Conservation (phyloP, 2,888 invertebrate species). For the Tolmerus cingulatus region DNA sequence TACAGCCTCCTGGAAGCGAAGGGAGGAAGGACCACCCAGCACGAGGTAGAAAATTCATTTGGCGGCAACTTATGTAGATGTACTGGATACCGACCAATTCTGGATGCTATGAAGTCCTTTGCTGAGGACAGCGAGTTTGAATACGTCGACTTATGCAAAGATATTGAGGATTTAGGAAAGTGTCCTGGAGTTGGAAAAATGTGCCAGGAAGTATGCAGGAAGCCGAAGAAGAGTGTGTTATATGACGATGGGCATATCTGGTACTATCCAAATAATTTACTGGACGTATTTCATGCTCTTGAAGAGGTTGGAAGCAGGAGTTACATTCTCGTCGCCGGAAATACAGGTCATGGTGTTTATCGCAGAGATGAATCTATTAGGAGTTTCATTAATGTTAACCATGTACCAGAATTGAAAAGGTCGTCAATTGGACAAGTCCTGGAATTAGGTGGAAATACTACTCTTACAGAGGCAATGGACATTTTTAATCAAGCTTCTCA, state of each 20-base stretch:
- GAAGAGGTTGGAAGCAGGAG: neutral
- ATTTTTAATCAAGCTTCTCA: slow-evolving; percentile 58
- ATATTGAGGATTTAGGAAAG: slow-evolving; percentile 45
- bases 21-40: slow-evolving; percentile 64
- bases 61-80: slow-evolving; percentile 78
- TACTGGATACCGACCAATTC: slow-evolving; percentile 76
- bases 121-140: slow-evolving; percentile 65
- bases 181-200: slow-evolving; percentile 31
- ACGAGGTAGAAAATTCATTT: slow-evolving; percentile 74
- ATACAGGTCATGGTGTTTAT: slow-evolving; percentile 76
- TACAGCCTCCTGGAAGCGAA: slow-evolving; percentile 65
- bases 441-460: slow-evolving; percentile 60
- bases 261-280: slow-evolving; percentile 35
- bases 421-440: slow-evolving; percentile 59
- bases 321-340: slow-evolving; percentile 66
- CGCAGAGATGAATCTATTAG: slow-evolving; percentile 57
- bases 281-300: slow-evolving; percentile 34
- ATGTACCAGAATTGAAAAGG: slow-evolving; percentile 67
- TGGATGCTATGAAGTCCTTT: slow-evolving; percentile 77
- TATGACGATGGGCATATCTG: slow-evolving; percentile 21
- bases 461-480: slow-evolving; percentile 64
- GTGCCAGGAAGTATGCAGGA: neutral
- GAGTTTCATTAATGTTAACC: slow-evolving; percentile 71
- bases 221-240: neutral
- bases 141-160: slow-evolving; percentile 30